phyloP scores from a whole-genome alignment of 2,113 vertebrate species.

The Eudyptes chrysolophus region DNA sequence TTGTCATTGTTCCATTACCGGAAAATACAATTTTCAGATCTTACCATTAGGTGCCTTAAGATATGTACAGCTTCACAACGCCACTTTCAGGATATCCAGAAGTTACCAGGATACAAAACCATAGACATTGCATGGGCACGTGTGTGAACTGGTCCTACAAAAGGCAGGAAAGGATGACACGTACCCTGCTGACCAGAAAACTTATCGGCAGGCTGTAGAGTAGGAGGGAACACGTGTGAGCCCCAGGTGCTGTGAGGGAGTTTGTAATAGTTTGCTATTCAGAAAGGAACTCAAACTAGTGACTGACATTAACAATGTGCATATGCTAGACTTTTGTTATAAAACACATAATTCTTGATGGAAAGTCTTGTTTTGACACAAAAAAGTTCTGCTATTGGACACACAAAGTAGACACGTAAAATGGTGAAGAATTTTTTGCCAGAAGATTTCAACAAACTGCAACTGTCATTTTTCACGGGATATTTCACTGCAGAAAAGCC shows the following conservation, averaged over 20 bases:
- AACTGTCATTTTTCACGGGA: not conserved
- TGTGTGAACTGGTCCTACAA: not conserved
- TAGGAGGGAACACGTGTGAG: not conserved
- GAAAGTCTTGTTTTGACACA: not conserved
- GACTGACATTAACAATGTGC: not conserved
- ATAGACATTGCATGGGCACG: fast-evolving
- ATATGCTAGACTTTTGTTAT: not conserved
- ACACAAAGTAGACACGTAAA: not conserved
- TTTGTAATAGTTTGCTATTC: not conserved
- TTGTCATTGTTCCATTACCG: not conserved
- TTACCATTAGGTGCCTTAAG: not conserved
- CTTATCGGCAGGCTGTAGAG: not conserved
- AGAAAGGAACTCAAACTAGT: not conserved
- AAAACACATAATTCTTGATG: not conserved
- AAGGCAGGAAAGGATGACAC: not conserved
- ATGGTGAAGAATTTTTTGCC: not conserved
- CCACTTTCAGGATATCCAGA: not conserved
- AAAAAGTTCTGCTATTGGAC: not conserved
- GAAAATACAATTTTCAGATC: not conserved
- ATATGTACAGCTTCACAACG: not conserved
- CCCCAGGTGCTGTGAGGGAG: not conserved
- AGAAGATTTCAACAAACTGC: not conserved
- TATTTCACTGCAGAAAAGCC: not conserved
- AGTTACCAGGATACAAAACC: not conserved
- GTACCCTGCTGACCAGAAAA: not conserved